Conservation (phyloP, 2,888 invertebrate genomes). For the Hyppa rectilinea region DNA sequence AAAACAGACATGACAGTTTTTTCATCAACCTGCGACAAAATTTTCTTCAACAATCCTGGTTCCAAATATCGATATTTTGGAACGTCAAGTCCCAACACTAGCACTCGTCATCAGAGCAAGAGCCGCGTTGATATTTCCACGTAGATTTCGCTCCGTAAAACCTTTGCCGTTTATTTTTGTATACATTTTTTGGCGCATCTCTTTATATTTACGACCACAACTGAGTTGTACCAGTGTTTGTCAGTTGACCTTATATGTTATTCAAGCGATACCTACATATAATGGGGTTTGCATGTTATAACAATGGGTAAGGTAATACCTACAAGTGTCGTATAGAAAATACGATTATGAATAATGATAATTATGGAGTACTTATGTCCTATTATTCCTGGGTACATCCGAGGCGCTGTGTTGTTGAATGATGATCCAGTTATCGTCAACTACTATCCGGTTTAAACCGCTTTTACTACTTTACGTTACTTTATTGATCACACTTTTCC, state of each 20-base stretch:
- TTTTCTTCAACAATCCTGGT: background rate
- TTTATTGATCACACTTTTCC: slow-evolving; percentile 1
- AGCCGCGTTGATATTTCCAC: slow-evolving; percentile 89
- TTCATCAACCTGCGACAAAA: background rate
- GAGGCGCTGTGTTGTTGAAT: background rate
- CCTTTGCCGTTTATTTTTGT: slow-evolving; percentile 88
- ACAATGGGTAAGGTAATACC: slow-evolving; percentile 48
- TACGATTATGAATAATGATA: slow-evolving; percentile 33
- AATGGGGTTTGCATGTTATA: slow-evolving; percentile 50
- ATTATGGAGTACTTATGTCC: slow-evolving; percentile 8
- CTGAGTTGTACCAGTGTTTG: slow-evolving; percentile 70
- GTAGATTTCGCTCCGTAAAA: slow-evolving; percentile 90
- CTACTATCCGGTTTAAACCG: slow-evolving; percentile 1
- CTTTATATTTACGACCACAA: slow-evolving; percentile 84
- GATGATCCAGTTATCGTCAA: slow-evolving; percentile 7
- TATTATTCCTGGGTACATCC: slow-evolving; percentile 19
- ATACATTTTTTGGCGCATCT: slow-evolving; percentile 86
- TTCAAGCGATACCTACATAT: slow-evolving; percentile 48
- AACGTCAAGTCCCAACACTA: slow-evolving; percentile 74
- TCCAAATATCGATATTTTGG: slow-evolving; percentile 69
- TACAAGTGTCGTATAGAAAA: slow-evolving; percentile 28
- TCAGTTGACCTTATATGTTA: slow-evolving; percentile 67
- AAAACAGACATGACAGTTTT: background rate
- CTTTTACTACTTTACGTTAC: slow-evolving; percentile 13
- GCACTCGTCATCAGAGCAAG: slow-evolving; percentile 88